Base-by-base conservation (phyloP, 2,113 vertebrate species). In the Dipodomys ordii region DNA sequence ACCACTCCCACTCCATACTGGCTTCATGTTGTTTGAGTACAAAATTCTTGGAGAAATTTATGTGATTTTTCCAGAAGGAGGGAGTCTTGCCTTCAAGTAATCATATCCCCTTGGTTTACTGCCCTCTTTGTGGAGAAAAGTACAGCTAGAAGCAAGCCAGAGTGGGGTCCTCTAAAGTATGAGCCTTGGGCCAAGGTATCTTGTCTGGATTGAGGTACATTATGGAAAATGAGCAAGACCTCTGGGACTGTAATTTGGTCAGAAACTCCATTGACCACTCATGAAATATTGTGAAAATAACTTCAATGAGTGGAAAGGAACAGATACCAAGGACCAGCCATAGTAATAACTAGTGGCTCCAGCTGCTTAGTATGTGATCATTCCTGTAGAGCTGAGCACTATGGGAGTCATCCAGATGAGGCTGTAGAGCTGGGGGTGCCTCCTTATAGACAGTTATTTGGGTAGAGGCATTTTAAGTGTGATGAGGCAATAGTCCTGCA, bases 381-480 rank as follows among this genome's bases (percentile, higher is more conserved):
- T 81, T 93, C 46, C 57, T 19, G 0, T 44, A 28, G 16, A 46
- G 10, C 32, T 53, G 44, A 85, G 27, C 20, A 83, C 60, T 81
- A 28, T 79, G 67, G 18, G 64, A 82, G 18, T 78, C 7, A 1
- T 92, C 53, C 83, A 11, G 30, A 86, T 0, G 2, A 73, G 65
- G 62, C 53, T 80, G 35, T 25, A 80, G 44, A 90, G 46, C 77
- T 80, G 20, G 76, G 81, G 83, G 22, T 27, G 88, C 22, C 27
- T 35, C 35, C 71, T 39, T 68, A 49, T 6, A n/a, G n/a, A 46
- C 18, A 79, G 32, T 60, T 92, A 78, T 15, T 32, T 91, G 57
- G 23, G 22, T 81, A 16, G 64, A 81, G 25, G 57, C 73, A 84
- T 64, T 81, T 94, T 92, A 96, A 95, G 80, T 93, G 35, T 53